Evolutionary conservation across 1,140 invertebrate genomes (phyloP), one percentile per base, ranked within the genome.

Genomic region (Zaprionus davidi): DNA sequence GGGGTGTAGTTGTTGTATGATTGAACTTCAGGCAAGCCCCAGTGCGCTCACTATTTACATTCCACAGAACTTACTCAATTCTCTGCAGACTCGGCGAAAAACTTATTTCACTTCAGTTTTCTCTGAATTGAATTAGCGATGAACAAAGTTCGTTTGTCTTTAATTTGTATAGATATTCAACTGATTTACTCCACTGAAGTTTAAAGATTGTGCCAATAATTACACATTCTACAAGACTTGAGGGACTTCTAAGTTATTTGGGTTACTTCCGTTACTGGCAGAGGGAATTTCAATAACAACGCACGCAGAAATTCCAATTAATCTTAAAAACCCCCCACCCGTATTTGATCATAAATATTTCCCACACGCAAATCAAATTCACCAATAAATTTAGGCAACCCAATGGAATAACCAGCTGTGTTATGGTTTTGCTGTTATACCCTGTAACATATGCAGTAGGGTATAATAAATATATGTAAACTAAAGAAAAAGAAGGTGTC

Each of bases 41-140:
- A 38, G 51, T 34, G 31, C 56, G 63, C 46, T 62, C 46, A 65
- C 38, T 49, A 60, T 71, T 59, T 65, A 71, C 62, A 38, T 60
- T 64, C 38, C 24, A 34, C 31, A 34, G 9, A 34, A 1, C 31
- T 34, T 0, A 31, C 28, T 31, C 28, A 31, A 7, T 31, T 31
- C 7, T 31, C 28, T 11, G 53, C 63, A 13, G 17, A 64, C 20
- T 36, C 28, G 9, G n/a, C 28, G 7, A 17, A 46, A 49, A 79
- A 78, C 46, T 72, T 56, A 55, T 55, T 65, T 65, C 34, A 38
- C 34, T 65, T 65, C 12, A 53, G 11, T 53, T 26, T 64, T 11
- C 31, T 3, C 11, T 28, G n/a, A 26, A 36, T 41, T 56, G 9
- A 36, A 55, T 55, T 41, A 12, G 11, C 22, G 4, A 15, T 9